Evolutionary conservation across 2,888 invertebrate species (phyloP), one percentile per base, ranked within the genome.

Genomic region (Melinaea marsaeus): DNA sequence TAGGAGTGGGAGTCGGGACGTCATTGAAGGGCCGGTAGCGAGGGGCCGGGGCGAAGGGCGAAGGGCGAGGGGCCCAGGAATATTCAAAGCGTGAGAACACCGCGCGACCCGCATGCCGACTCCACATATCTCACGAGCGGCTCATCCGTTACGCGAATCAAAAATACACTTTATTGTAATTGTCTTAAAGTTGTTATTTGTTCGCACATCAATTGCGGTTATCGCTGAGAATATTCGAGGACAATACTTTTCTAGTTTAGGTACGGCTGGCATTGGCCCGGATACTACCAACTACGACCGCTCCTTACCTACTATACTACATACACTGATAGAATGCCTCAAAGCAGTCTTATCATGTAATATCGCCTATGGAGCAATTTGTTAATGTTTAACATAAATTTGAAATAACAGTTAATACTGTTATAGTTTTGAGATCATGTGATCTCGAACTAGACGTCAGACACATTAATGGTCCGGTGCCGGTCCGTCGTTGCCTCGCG

Each of bases 51-150:
- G 68, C 65, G 68, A 72, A 71, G 61, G 71, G 65, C 69, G 67
- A 66, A 74, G 75, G 75, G 72, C 72, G 71, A 71, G 71, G 84
- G 85, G 84, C 86, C 81, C 88, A 88, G 88, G 88, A 87, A 89
- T 89, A 90, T 90, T 90, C 88, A 88, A 89, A 90, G 90, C 90
- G 90, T 90, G 90, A 90, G 90, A 90, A 90, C 89, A 85, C 81
- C 77, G 86, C 84, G 89, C 88, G 90, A 88, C 90, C 90, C 90
- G 90, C 90, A 90, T 90, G 90, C 90, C 88, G 85, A 85, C 87
- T 88, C 84, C 87, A 88, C 88, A 89, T 90, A 90, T 90, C 90
- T 90, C 90, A 90, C 90, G 90, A 86, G 87, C 85, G 88, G 89
- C 89, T 85, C 83, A 81, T 79, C 67, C 65, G 51, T 63, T 55